These are phyloP conservation scores for Gadus chalcogrammus DNA, from an alignment of 2,113 vertebrate species.

Conservation along the genomic window DNA sequence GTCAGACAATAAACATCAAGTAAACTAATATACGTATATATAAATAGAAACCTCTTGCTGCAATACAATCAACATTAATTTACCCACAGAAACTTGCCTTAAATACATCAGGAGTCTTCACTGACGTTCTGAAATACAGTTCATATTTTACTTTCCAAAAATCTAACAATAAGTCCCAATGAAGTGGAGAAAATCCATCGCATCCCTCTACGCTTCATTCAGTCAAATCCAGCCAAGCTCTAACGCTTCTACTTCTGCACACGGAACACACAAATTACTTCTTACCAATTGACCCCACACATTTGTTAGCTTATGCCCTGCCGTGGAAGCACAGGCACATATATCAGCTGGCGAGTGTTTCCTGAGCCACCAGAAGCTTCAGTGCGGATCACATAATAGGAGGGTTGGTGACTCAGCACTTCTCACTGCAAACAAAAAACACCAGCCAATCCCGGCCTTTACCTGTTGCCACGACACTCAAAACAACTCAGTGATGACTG, in stretches of 20 bases:
- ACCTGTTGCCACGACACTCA: constrained; percentile 54
- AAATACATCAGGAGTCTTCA: constrained; percentile 48
- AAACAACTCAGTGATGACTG: constrained; percentile 11
- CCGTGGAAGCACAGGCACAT: constrained; percentile 63
- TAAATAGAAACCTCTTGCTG: no score
- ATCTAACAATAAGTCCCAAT: constrained; percentile 7
- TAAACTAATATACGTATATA: no score
- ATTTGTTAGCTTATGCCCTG: constrained; percentile 75
- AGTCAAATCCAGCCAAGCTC: neutral
- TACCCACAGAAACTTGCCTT: constrained; percentile 33
- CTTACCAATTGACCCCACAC: constrained; percentile 82
- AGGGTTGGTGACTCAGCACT: constrained; percentile 74
- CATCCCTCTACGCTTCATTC: constrained; percentile 22
- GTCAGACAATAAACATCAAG: no score
- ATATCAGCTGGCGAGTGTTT: constrained; percentile 60
- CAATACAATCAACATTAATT: no score
- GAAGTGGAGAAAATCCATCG: neutral
- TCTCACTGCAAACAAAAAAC: constrained; percentile 52
- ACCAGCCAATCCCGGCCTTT: constrained; percentile 57
- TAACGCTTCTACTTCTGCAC: neutral
- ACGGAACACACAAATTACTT: constrained; percentile 35
- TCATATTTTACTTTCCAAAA: constrained; percentile 9
- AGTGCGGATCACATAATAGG: constrained; percentile 68
- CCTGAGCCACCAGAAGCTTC: constrained; percentile 69
- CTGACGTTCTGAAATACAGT: constrained; percentile 23